Conservation (phyloP, 2,113 vertebrate genomes). For the Merops nubicus region DNA sequence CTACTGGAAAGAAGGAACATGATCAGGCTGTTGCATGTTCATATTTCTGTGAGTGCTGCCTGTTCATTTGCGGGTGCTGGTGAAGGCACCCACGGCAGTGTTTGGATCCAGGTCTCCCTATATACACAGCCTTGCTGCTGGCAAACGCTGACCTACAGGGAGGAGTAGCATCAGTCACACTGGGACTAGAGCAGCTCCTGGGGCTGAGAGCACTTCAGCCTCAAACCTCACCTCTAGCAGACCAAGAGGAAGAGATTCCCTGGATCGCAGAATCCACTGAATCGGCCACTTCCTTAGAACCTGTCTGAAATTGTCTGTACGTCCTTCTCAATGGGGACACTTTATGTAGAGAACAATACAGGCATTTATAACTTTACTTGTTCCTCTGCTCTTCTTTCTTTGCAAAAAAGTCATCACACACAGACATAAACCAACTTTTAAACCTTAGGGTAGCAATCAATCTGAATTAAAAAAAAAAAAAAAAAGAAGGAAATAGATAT, state of each 20-base stretch:
- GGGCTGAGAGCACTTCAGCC: not conserved
- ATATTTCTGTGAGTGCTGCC: not conserved
- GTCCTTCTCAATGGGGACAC: not conserved
- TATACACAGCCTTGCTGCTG: not conserved
- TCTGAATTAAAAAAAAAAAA: not conserved
- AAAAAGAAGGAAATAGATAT: not conserved
- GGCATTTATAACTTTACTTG: not conserved
- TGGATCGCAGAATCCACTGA: not conserved
- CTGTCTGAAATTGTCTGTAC: not conserved
- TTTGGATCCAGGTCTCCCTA: rapidly evolving
- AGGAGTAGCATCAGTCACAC: not conserved
- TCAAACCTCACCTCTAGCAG: not conserved
- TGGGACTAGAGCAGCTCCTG: not conserved
- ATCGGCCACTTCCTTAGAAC: not conserved
- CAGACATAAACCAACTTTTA: not conserved
- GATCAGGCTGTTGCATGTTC: not conserved
- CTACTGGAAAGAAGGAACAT: not conserved
- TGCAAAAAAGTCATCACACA: not conserved
- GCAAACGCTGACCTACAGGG: not conserved
- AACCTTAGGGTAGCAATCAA: not conserved
- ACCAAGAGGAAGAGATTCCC: not conserved
- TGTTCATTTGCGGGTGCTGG: not conserved
- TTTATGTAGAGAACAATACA: not conserved
- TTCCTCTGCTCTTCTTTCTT: not conserved
- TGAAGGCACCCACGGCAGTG: not conserved